Evolutionary conservation across 2,113 vertebrate species (phyloP).

Genomic region (Tyrannus savana): DNA sequence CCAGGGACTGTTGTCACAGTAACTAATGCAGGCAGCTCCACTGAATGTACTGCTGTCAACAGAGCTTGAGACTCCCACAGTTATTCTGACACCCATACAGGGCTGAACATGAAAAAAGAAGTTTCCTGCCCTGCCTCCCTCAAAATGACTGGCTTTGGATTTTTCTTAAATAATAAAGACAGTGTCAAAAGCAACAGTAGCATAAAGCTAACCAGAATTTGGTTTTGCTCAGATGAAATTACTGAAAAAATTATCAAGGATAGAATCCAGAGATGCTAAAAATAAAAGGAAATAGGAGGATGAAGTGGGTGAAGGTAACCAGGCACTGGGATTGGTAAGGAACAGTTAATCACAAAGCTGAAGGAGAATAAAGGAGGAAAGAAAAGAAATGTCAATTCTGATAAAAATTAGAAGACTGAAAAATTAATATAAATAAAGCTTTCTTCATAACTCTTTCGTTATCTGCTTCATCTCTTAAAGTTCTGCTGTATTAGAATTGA

Average conservation of each 20-base stretch:
- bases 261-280: slow-evolving; percentile 20
- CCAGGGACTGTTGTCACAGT: not conserved
- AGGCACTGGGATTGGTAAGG: not conserved
- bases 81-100: not conserved
- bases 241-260: not conserved
- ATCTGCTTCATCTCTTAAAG: not conserved
- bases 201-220: not conserved
- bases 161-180: not conserved
- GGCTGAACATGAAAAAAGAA: not conserved
- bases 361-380: slow-evolving; percentile 1
- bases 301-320: slow-evolving; percentile 4
- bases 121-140: not conserved
- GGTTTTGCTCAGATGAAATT: not conserved
- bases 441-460: not conserved
- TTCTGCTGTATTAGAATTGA: not conserved
- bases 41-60: not conserved
- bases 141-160: not conserved
- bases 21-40: not conserved
- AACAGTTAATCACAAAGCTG: slow-evolving; percentile 21
- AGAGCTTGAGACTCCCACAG: not conserved
- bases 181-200: not conserved
- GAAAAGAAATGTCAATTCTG: not conserved
- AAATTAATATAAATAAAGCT: not conserved
- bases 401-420: not conserved
- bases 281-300: slow-evolving; percentile 35